phyloP scores from a whole-genome alignment of 2,797 vertebrate species.

The Anableps anableps region DNA sequence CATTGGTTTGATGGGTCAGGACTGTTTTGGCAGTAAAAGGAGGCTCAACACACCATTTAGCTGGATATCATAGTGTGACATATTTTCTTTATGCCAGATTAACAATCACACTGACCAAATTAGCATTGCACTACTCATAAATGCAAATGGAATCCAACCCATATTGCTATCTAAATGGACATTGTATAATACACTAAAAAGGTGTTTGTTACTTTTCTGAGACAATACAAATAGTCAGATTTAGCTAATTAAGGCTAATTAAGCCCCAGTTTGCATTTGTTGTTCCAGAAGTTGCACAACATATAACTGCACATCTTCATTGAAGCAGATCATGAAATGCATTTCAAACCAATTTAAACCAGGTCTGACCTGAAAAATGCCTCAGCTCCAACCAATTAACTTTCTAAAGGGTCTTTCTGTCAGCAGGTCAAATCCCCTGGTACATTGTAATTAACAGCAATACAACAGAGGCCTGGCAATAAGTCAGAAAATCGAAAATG shows the following conservation, averaged over 20 bases:
- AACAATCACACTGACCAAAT: neutral
- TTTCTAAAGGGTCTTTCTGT: slow-evolving; percentile 51
- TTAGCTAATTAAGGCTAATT: neutral
- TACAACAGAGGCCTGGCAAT: slow-evolving; percentile 39
- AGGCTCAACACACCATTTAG: neutral
- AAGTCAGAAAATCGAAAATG: slow-evolving; percentile 21
- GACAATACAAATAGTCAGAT: neutral
- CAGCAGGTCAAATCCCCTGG: slow-evolving; percentile 60
- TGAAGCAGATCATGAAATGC: slow-evolving; percentile 42
- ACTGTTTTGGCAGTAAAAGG: neutral
- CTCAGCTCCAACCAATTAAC: slow-evolving; percentile 61
- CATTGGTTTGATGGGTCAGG: neutral
- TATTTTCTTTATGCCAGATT: neutral
- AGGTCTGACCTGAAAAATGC: slow-evolving; percentile 61
- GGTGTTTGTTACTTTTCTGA: neutral
- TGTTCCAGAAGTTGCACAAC: slow-evolving; percentile 11
- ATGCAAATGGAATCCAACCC: too few relatives aligned
- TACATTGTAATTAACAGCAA: slow-evolving; percentile 65
- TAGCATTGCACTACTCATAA: neutral
- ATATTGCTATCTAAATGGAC: neutral
- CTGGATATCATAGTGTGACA: neutral
- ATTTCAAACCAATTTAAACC: slow-evolving; percentile 42
- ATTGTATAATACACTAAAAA: neutral
- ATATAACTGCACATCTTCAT: slow-evolving; percentile 7
- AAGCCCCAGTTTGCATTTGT: neutral